Percentiles rank a stretch among this genome's conserved stretches.
These are phyloP conservation scores for Neodiprion lecontei DNA, from an alignment of 1,140 invertebrate genomes.

Conservation along the genomic window DNA sequence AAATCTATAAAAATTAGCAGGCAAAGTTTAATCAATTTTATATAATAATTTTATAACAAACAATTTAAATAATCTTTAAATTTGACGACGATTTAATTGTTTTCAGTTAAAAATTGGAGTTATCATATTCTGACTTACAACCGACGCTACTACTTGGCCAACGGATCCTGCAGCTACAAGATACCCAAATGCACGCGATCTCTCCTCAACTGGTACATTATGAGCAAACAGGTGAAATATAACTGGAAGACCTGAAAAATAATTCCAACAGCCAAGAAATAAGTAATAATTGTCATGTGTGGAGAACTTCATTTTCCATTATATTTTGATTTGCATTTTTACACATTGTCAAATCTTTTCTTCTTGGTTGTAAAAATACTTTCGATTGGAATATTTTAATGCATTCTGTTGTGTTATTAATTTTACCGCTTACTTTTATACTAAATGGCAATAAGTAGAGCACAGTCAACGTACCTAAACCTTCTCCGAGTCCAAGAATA, in stretches of 20 bases:
- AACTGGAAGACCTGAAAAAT: slow-evolving; percentile 72
- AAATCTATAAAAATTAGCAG: slow-evolving; percentile 55
- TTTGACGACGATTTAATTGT: neutral
- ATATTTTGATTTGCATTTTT: no score
- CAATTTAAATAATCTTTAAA: slow-evolving; percentile 17
- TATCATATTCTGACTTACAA: slow-evolving; percentile 61
- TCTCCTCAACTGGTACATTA: slow-evolving; percentile 75
- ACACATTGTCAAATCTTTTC: no score
- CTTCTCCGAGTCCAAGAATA: slow-evolving; percentile 78
- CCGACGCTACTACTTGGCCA: slow-evolving; percentile 79
- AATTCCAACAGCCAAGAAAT: neutral
- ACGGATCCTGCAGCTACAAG: slow-evolving; percentile 77
- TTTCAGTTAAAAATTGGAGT: no score
- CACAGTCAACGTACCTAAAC: slow-evolving; percentile 67
- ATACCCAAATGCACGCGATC: slow-evolving; percentile 80
- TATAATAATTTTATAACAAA: slow-evolving; percentile 11
- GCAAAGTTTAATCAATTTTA: no score
- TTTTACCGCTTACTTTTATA: no score
- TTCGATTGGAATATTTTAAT: no score
- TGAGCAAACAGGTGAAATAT: slow-evolving; percentile 84
- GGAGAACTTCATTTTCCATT: no score
- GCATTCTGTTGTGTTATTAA: no score
- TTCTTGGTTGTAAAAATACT: no score
- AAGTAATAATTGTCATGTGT: neutral
- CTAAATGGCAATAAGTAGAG: neutral